Evolutionary conservation across 2,113 vertebrate species (phyloP), one percentile per base, ranked within the genome.

Genomic region (Caranx melampygus): DNA sequence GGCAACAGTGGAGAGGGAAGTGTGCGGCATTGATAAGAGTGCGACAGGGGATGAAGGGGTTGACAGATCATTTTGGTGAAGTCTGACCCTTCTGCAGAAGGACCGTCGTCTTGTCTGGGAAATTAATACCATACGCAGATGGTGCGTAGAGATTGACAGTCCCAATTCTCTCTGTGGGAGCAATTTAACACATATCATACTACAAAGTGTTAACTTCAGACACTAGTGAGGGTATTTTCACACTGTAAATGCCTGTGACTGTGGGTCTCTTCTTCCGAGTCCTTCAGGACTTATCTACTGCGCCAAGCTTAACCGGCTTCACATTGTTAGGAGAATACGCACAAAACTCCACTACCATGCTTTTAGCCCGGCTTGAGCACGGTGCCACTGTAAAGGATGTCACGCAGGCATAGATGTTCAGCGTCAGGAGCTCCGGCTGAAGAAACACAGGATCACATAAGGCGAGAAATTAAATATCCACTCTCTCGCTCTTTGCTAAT

Each of bases 151-250:
- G 92, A 92, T 91, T 89, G 93, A 92, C 90, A 64, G 90, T 72
- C 83, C 83, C 68, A 51, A 6, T 72, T 88, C 85, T 83, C 89
- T 91, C 90, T 75, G 84, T 79, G 87, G 91, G 91, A 85, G 88
- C 88, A 91, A 91, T 93, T 92, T 92, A 92, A 91, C 90, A 90
- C 88, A 21, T 87, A 90, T 90, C 90, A 34, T 84, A 87, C 79
- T 87, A 90, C 89, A 93, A 90, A 91, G 92, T 89, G 91, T 90
- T 90, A 92, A 90, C 91, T 92, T 91, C 88, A 88, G 88, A 92
- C 92, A 82, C 83, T 61, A 76, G 75, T n/a, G 79, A 88, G 88
- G 84, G 81, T 84, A 88, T 85, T 91, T 91, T 91, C 91, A 91
- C 90, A 90, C 88, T 87, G 84, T 89, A 92, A 92, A 92, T 92